Evolutionary conservation across 2,113 vertebrate genomes (phyloP).

Genomic region (Bambusicola thoracicus): DNA sequence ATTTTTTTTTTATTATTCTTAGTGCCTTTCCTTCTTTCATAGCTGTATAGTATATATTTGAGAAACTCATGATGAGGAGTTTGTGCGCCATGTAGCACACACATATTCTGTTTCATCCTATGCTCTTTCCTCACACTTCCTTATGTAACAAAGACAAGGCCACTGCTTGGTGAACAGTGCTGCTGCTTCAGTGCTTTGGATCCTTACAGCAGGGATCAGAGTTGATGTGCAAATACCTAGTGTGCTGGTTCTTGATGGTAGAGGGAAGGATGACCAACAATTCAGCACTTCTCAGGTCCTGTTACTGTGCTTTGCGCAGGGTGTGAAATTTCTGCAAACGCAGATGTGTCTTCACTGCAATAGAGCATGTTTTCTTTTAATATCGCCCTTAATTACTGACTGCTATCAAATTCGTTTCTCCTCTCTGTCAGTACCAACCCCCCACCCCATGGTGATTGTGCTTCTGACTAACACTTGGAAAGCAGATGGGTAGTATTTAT

Average conservation of each 20-base stretch:
- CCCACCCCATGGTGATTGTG: neutral
- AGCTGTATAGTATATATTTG: neutral
- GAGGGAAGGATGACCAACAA: neutral
- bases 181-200: neutral
- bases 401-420: neutral
- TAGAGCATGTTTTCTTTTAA: neutral
- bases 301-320: neutral
- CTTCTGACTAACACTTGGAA: neutral
- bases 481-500: neutral
- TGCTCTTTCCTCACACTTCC: neutral
- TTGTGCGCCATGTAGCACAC: neutral
- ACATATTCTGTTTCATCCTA: neutral
- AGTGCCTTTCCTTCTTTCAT: neutral
- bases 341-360: neutral
- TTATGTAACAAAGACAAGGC: neutral
- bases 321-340: neutral
- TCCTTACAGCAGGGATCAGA: neutral
- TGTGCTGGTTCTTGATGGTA: fast-evolving
- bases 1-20: neutral
- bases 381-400: neutral
- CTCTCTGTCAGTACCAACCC: neutral
- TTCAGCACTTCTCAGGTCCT: neutral
- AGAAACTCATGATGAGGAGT: neutral
- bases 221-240: neutral
- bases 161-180: neutral